Evolutionary conservation across 2,113 vertebrate genomes (phyloP).

Genomic region (Numida meleagris): DNA sequence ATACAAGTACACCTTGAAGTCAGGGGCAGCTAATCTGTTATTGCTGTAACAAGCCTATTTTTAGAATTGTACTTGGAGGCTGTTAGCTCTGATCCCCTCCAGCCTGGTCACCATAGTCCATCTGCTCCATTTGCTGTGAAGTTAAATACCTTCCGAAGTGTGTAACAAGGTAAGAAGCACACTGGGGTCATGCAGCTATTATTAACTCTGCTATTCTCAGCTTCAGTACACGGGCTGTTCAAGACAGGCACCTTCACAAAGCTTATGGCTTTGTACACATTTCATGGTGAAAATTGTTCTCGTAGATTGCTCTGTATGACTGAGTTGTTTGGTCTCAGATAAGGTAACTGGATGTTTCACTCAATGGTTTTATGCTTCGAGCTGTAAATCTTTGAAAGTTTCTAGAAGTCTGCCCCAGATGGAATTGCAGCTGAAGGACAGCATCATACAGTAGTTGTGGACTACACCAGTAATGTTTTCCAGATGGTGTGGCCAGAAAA

Average conservation of each 20-base stretch:
- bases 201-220: background rate
- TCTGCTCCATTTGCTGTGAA: background rate
- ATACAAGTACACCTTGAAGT: background rate
- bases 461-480: background rate
- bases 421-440: background rate
- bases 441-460: background rate
- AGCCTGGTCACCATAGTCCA: background rate
- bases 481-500: background rate
- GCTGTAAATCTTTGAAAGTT: background rate
- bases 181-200: background rate
- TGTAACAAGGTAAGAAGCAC: fast-evolving
- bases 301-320: background rate
- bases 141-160: background rate
- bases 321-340: background rate
- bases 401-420: background rate
- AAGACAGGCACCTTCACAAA: background rate
- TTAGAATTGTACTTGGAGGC: background rate
- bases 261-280: background rate
- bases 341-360: background rate
- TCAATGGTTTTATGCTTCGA: background rate
- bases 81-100: background rate
- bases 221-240: background rate
- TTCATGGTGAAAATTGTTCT: background rate
- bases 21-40: background rate
- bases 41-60: background rate